These are phyloP conservation scores for Drosophila ambigua DNA, from an alignment of 1,140 invertebrate species.

Conservation along the genomic window DNA sequence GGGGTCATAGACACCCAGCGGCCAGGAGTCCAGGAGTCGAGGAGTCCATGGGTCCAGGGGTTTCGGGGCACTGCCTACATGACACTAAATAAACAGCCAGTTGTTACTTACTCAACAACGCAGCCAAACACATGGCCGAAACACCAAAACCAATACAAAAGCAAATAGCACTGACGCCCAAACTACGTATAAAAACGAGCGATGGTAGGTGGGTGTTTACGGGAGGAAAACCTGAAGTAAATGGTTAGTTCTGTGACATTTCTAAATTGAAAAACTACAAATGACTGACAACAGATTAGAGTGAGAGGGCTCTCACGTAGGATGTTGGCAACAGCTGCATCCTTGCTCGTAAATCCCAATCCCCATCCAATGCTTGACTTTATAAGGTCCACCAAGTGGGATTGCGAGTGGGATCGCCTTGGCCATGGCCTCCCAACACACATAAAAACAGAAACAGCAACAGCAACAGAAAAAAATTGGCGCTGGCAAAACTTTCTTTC, in stretches of 20 bases:
- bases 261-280: constrained; percentile 82
- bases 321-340: constrained; percentile 56
- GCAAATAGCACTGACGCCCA: constrained; percentile 43
- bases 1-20: background rate
- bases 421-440: constrained; percentile 40
- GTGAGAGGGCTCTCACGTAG: constrained; percentile 54
- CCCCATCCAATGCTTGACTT: constrained; percentile 43
- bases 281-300: constrained; percentile 80
- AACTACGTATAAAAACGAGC: constrained; percentile 15
- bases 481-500: constrained; percentile 46
- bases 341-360: constrained; percentile 35
- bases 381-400: constrained; percentile 12
- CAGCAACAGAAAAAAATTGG: constrained; percentile 23
- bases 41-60: constrained; percentile 9
- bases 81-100: constrained; percentile 80
- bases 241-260: constrained; percentile 81
- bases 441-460: constrained; percentile 11
- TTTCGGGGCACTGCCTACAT: constrained; percentile 54
- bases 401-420: constrained; percentile 9
- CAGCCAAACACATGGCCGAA: constrained; percentile 70
- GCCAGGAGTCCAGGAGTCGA: constrained; percentile 7
- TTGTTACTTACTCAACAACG: constrained; percentile 79
- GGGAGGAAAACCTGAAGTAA: constrained; percentile 52
- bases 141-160: constrained; percentile 62
- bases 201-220: background rate